Percentiles rank a stretch among this genome's conserved stretches.
phyloP scores from a whole-genome alignment of 1,140 invertebrate genomes.

The Drosophila funebris region DNA sequence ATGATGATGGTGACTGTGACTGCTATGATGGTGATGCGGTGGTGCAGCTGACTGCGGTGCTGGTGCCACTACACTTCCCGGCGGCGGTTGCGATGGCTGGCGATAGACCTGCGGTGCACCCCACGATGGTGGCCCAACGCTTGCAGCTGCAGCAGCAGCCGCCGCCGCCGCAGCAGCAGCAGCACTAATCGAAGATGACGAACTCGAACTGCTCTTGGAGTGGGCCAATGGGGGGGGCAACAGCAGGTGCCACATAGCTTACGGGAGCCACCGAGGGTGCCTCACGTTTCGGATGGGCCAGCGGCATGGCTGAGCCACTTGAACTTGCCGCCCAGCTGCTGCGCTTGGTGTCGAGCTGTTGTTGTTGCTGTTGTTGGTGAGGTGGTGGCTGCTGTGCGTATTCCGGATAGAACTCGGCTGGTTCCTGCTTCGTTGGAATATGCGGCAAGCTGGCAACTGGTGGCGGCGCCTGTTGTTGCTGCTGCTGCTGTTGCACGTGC shows the following conservation, averaged over 20 bases:
- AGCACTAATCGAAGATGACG: conserved; percentile 65
- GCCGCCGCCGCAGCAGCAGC: conserved; percentile 68
- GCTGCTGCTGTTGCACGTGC: conserved; percentile 63
- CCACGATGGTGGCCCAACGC: conserved; percentile 76
- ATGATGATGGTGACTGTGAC: conserved; percentile 59
- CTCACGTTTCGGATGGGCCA: conserved; percentile 75
- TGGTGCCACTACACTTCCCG: conserved; percentile 31
- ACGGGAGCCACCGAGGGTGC: conserved; percentile 71
- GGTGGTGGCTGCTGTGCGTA: conserved; percentile 38
- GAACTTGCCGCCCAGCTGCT: conserved; percentile 73
- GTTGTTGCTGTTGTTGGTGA: conserved; percentile 37
- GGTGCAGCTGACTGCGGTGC: conserved; percentile 10
- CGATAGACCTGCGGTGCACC: conserved; percentile 75
- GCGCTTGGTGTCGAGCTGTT: conserved; percentile 70
- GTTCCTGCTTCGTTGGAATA: conserved; percentile 81
- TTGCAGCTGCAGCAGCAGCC: conserved; percentile 69
- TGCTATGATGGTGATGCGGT: conserved; percentile 49
- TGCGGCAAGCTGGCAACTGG: conserved; percentile 68
- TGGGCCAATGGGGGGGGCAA: conserved; percentile 72
- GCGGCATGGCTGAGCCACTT: conserved; percentile 32
- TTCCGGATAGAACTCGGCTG: conserved; percentile 79
- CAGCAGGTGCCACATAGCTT: conserved; percentile 59
- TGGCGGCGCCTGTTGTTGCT: conserved; percentile 1
- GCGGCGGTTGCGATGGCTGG: conserved; percentile 67
- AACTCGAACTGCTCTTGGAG: conserved; percentile 75